Percentiles rank a stretch among this genome's conserved stretches.
Evolutionary conservation across 37 sponge, comb jelly and placozoan genomes (phyloP).

Genomic region (Aplysina aerophoba): DNA sequence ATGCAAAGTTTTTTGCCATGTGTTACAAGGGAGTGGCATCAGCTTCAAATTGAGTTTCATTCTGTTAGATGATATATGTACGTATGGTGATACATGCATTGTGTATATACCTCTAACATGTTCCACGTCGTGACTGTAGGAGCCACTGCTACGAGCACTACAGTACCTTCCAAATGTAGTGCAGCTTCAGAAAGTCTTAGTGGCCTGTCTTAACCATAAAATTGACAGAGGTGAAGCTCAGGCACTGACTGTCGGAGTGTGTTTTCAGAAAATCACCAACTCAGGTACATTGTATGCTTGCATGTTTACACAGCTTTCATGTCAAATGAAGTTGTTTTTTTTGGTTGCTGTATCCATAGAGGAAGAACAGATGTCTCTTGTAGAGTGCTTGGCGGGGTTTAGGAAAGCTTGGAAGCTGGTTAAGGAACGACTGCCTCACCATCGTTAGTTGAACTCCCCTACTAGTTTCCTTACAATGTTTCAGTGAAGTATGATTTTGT

Average conservation of each 20-base stretch:
- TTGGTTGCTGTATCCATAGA: slow-evolving; percentile 23
- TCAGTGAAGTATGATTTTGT: background rate
- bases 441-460: slow-evolving; percentile 39
- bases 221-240: slow-evolving; percentile 47
- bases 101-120: too few relatives aligned
- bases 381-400: slow-evolving; percentile 42
- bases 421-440: slow-evolving; percentile 48
- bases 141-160: slow-evolving; percentile 58
- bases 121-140: slow-evolving; percentile 32
- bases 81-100: too few relatives aligned
- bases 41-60: too few relatives aligned
- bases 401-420: slow-evolving; percentile 65
- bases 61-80: too few relatives aligned
- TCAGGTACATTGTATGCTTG: background rate
- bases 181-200: slow-evolving; percentile 59
- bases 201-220: slow-evolving; percentile 45
- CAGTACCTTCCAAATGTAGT: slow-evolving; percentile 80
- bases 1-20: too few relatives aligned
- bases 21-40: too few relatives aligned
- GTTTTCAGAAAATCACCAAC: slow-evolving; percentile 15
- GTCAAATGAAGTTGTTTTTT: background rate
- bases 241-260: slow-evolving; percentile 51
- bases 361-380: slow-evolving; percentile 28
- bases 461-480: background rate
- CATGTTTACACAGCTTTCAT: background rate